Conservation (phyloP, 2,797 vertebrate genomes). For the Coluber constrictor region DNA sequence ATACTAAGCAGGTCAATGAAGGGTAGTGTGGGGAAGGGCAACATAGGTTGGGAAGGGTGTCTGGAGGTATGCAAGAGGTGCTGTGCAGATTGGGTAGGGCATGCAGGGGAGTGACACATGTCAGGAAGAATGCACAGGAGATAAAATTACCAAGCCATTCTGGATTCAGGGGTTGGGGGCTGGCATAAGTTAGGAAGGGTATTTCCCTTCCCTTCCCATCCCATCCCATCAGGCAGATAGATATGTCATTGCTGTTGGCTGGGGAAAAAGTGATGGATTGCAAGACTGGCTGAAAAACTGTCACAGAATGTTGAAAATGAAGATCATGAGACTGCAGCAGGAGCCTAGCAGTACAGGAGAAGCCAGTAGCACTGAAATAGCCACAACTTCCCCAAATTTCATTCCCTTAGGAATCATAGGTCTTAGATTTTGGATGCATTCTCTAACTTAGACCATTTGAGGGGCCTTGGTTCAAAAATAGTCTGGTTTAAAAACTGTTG, state of each 20-base stretch:
- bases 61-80: not conserved
- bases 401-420: not conserved
- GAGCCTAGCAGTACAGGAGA: not conserved
- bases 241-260: not conserved
- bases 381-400: not conserved
- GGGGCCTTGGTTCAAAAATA: not conserved
- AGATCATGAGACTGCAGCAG: not conserved
- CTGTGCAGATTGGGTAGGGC: not conserved
- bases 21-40: not conserved
- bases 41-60: not conserved
- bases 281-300: not conserved
- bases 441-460: not conserved
- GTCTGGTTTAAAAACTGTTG: not conserved
- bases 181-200: not conserved
- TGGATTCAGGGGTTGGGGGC: not conserved
- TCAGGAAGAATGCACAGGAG: not conserved
- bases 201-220: not conserved
- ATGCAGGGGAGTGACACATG: not conserved
- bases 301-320: not conserved
- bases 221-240: not conserved
- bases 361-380: not conserved
- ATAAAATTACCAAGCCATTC: not conserved
- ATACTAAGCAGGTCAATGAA: not conserved
- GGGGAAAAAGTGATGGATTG: not conserved
- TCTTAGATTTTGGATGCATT: not conserved